phyloP scores from a whole-genome alignment of 2,888 invertebrate genomes.

The Drosophila anomalata region DNA sequence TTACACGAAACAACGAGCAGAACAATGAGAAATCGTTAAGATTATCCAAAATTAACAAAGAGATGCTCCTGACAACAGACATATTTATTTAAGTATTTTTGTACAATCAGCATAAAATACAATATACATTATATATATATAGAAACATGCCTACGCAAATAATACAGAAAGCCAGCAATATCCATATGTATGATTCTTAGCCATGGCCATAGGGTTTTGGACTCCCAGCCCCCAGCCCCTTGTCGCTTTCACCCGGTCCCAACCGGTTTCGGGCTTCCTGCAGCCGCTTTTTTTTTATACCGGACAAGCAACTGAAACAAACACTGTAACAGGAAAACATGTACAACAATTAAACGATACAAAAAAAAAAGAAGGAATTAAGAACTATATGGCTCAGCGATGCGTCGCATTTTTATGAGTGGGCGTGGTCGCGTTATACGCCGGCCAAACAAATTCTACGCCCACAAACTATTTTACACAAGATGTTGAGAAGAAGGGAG shows the following conservation, averaged over 20 bases:
- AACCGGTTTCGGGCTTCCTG: conserved; percentile 48
- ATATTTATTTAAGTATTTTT: conserved; percentile 63
- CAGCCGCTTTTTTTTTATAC: conserved; percentile 50
- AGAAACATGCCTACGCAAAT: conserved; percentile 26
- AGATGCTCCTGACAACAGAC: conserved; percentile 38
- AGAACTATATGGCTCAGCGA: conserved; percentile 30
- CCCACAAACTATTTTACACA: conserved; percentile 33
- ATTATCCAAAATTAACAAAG: conserved; percentile 3
- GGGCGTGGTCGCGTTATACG: conserved; percentile 40
- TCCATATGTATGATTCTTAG: conserved; percentile 49
- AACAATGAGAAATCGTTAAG: conserved; percentile 36
- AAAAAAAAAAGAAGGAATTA: background rate
- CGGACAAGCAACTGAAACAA: conserved; percentile 20
- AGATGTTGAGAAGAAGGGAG: conserved; percentile 21
- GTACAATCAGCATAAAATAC: conserved; percentile 60
- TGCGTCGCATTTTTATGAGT: conserved; percentile 36
- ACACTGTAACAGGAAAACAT: conserved; percentile 4
- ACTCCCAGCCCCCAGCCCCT: background rate
- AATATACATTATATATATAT: conserved; percentile 24
- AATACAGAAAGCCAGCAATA: conserved; percentile 52
- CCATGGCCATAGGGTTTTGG: conserved; percentile 33
- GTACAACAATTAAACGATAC: conserved; percentile 20
- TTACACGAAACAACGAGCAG: conserved; percentile 32
- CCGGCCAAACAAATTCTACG: conserved; percentile 22
- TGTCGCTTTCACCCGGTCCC: conserved; percentile 13